phyloP scores from a whole-genome alignment of 2,888 invertebrate species.

The Panorpa germanica region DNA sequence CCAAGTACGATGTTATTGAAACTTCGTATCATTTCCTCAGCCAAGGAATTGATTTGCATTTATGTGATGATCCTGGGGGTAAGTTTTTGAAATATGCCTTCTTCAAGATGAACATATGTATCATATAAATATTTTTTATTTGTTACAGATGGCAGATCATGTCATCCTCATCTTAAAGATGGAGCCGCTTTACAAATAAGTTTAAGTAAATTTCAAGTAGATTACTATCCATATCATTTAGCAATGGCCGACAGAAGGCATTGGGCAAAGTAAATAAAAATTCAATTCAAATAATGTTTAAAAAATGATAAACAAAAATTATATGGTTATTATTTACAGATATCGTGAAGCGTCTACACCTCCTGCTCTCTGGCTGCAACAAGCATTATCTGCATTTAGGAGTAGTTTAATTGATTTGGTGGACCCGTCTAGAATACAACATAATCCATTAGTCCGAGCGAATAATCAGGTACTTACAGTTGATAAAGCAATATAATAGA shows the following conservation, averaged over 20 bases:
- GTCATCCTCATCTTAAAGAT: slow-evolving; percentile 64
- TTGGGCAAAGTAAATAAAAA: slow-evolving; percentile 61
- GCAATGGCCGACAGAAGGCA: slow-evolving; percentile 74
- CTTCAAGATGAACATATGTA: background rate
- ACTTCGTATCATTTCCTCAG: slow-evolving; percentile 94
- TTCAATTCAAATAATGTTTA: too few relatives aligned
- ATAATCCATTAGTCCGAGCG: slow-evolving; percentile 27
- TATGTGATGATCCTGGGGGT: slow-evolving; percentile 90
- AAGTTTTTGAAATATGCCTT: slow-evolving; percentile 19
- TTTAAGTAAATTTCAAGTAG: slow-evolving; percentile 70
- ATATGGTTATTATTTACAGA: slow-evolving; percentile 18
- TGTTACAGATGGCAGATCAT: slow-evolving; percentile 49
- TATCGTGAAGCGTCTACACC: slow-evolving; percentile 62
- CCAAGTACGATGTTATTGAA: slow-evolving; percentile 83
- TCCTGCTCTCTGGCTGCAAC: slow-evolving; percentile 72
- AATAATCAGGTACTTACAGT: too few relatives aligned
- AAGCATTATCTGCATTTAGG: slow-evolving; percentile 63
- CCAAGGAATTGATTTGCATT: slow-evolving; percentile 84
- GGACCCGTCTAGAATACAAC: slow-evolving; percentile 36
- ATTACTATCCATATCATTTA: slow-evolving; percentile 92
- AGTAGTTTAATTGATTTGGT: slow-evolving; percentile 54
- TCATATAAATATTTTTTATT: slow-evolving; percentile 7
- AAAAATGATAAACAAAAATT: too few relatives aligned
- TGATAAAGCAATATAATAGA: too few relatives aligned
- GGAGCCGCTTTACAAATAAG: slow-evolving; percentile 90